These are phyloP conservation scores for Drosophila punjabiensis DNA, from an alignment of 1,140 invertebrate species.

Conservation along the genomic window DNA sequence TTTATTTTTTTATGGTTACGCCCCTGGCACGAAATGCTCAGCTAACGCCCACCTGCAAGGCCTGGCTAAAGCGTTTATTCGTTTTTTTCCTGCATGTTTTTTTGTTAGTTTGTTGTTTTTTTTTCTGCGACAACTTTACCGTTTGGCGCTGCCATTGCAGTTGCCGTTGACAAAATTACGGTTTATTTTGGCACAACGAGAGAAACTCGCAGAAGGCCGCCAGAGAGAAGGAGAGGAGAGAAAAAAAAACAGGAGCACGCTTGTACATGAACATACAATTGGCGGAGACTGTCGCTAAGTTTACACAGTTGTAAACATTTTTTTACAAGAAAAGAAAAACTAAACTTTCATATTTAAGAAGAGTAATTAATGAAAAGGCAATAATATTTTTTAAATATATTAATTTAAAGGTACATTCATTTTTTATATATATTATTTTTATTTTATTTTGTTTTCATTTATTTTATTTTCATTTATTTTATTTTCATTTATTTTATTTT, in stretches of 20 bases:
- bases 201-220: slow-evolving; percentile 17
- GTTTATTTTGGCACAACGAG: slow-evolving; percentile 42
- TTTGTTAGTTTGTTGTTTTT: slow-evolving; percentile 23
- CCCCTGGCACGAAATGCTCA: slow-evolving; percentile 28
- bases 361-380: neutral
- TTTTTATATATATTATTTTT: no score
- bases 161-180: slow-evolving; percentile 61
- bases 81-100: slow-evolving; percentile 1
- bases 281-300: slow-evolving; percentile 6
- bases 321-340: neutral
- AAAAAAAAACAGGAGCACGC: slow-evolving; percentile 19
- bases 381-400: neutral
- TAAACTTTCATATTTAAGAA: neutral
- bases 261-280: slow-evolving; percentile 10
- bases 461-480: no score
- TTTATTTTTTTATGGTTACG: slow-evolving; percentile 35
- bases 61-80: slow-evolving; percentile 8
- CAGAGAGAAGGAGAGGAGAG: neutral
- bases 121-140: slow-evolving; percentile 38
- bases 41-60: slow-evolving; percentile 31
- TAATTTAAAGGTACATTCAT: neutral
- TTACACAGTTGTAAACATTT: slow-evolving; percentile 3
- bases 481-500: neutral
- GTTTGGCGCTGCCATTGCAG: slow-evolving; percentile 17
- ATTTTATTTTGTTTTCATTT: no score